A percentile compares a stretch with the other conserved stretches of the same genome.
Conservation (phyloP, 1,140 invertebrate genomes). For the Drosophila pseudoananassae region DNA sequence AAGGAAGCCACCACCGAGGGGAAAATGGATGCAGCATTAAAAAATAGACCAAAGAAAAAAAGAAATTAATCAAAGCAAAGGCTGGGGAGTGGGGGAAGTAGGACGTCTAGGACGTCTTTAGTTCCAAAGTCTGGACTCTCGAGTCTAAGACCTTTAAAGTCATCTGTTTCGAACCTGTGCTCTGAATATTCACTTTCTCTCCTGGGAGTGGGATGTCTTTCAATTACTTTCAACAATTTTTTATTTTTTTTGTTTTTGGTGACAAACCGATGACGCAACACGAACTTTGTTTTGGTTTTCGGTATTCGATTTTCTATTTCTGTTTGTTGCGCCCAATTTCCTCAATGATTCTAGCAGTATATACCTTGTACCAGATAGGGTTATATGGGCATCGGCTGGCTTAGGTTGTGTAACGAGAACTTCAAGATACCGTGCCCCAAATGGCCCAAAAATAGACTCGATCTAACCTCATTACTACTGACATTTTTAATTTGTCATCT, state of each 20-base stretch:
- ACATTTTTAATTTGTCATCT: not conserved
- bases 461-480: not conserved
- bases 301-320: slow-evolving; percentile 42
- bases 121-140: no score
- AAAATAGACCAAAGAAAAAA: slow-evolving; percentile 32
- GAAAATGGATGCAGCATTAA: no score
- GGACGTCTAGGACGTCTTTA: no score
- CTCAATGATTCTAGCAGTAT: slow-evolving; percentile 8
- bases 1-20: not conserved
- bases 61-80: not conserved
- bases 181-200: slow-evolving; percentile 23
- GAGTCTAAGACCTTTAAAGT: no score
- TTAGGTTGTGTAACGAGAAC: no score
- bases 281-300: slow-evolving; percentile 13
- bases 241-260: slow-evolving; percentile 1
- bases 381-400: not conserved
- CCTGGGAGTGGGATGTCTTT: not conserved
- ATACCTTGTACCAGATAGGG: not conserved
- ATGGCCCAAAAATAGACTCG: not conserved
- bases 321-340: slow-evolving; percentile 22
- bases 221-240: slow-evolving; percentile 14
- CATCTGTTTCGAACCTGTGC: not conserved
- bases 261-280: slow-evolving; percentile 60
- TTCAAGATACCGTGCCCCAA: no score
- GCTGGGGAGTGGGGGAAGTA: no score